phyloP scores from a whole-genome alignment of 2,113 vertebrate species.

The Xerus inauris region DNA sequence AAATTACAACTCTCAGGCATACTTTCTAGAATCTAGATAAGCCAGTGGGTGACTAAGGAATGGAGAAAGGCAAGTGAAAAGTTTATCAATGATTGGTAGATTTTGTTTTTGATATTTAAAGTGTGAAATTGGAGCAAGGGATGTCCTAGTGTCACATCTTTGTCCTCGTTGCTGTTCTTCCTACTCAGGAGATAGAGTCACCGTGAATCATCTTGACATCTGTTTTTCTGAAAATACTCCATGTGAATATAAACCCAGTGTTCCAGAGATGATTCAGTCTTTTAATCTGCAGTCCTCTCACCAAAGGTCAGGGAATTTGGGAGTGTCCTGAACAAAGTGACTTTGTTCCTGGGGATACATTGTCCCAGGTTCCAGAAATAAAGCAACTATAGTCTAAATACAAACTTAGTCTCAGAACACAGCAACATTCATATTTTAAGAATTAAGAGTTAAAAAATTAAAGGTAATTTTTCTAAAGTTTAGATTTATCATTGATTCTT shows the following conservation, averaged over 20 bases:
- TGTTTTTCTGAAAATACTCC: constrained; percentile 24
- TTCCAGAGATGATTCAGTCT: constrained; percentile 12
- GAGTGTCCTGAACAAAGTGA: constrained; percentile 17
- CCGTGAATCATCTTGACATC: constrained; percentile 36
- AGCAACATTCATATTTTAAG: not conserved
- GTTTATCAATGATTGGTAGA: not conserved
- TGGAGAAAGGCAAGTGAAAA: not conserved
- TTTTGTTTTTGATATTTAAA: not conserved
- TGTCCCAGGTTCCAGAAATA: not conserved
- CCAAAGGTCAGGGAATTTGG: not conserved
- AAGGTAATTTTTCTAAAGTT: constrained; percentile 1
- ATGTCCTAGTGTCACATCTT: not conserved
- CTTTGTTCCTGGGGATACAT: not conserved
- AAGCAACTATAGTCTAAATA: not conserved
- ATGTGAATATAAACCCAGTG: not conserved
- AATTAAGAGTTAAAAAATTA: not conserved
- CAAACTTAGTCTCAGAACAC: not conserved
- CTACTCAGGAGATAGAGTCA: not conserved
- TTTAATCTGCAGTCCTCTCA: not conserved
- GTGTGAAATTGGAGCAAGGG: not conserved
- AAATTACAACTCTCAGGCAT: not conserved
- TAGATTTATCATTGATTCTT: constrained; percentile 34
- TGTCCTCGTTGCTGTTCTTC: not conserved
- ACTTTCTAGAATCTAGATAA: not conserved
- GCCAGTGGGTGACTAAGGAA: not conserved